These are phyloP conservation scores for Neoscelio sp. DNA, from an alignment of 2,888 invertebrate genomes.

Conservation along the genomic window DNA sequence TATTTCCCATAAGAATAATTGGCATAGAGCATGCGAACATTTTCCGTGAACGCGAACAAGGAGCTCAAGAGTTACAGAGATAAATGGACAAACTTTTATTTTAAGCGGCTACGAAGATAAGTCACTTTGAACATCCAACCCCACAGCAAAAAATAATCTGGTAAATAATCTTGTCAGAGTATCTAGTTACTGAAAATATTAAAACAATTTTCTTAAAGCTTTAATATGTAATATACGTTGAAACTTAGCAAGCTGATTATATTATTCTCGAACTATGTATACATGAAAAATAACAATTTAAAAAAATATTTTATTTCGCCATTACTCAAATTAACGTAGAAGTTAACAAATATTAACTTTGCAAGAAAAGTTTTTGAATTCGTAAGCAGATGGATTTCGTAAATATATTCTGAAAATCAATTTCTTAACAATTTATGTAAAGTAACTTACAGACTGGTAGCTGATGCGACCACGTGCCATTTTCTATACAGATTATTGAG, in stretches of 20 bases:
- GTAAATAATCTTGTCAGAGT: slow-evolving; percentile 40
- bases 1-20: slow-evolving; percentile 49
- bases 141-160: slow-evolving; percentile 42
- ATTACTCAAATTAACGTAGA: no score
- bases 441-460: slow-evolving; percentile 90
- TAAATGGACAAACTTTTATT: slow-evolving; percentile 60
- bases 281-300: not conserved
- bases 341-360: no score
- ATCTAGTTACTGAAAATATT: slow-evolving; percentile 34
- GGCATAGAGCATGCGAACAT: slow-evolving; percentile 51
- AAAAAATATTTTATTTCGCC: not conserved
- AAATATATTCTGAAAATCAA: no score
- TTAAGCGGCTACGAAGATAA: slow-evolving; percentile 56
- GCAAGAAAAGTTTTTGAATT: no score
- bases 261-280: not conserved
- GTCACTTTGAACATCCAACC: slow-evolving; percentile 35
- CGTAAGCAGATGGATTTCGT: no score
- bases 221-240: no score
- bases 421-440: not conserved
- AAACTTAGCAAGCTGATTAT: no score
- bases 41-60: slow-evolving; percentile 45
- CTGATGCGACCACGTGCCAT: slow-evolving; percentile 94
- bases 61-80: slow-evolving; percentile 55
- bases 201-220: no score
- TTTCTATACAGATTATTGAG: slow-evolving; percentile 93